phyloP scores from a whole-genome alignment of 2,797 vertebrate genomes.

The Tachyglossus aculeatus region DNA sequence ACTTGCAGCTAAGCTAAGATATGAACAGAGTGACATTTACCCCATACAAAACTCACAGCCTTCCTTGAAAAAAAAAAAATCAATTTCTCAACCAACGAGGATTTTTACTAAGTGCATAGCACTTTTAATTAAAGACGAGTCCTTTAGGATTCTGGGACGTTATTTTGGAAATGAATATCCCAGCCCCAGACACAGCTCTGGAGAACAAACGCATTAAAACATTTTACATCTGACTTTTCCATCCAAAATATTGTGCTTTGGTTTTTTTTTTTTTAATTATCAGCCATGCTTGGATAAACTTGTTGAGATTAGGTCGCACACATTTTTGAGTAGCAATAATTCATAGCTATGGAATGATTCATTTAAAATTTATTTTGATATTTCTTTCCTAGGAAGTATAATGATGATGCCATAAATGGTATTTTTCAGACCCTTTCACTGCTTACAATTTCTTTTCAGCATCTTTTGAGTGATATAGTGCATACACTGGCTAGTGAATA shows the following conservation, averaged over 20 bases:
- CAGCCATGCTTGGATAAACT: too few species aligned
- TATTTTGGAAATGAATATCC: slow-evolving; percentile 54
- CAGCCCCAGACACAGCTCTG: not conserved
- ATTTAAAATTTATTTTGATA: not conserved
- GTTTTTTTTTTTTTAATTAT: too few species aligned
- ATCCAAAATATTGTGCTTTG: too few species aligned
- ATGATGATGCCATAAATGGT: not conserved
- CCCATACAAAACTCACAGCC: slow-evolving; percentile 67
- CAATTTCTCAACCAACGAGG: slow-evolving; percentile 65
- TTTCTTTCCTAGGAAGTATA: not conserved
- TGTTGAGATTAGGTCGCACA: too few species aligned
- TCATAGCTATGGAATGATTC: too few species aligned
- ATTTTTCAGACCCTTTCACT: too few species aligned
- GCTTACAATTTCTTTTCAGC: not conserved
- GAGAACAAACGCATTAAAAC: not conserved
- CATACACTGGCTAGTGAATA: too few species aligned
- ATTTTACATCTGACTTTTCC: not conserved
- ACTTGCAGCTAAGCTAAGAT: slow-evolving; percentile 75
- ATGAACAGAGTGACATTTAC: slow-evolving; percentile 81
- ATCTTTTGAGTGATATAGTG: not conserved
- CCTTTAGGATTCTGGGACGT: slow-evolving; percentile 46
- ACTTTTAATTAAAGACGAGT: slow-evolving; percentile 73
- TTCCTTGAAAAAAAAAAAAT: slow-evolving; percentile 62
- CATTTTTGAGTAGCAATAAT: too few species aligned
- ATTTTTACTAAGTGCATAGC: slow-evolving; percentile 66